phyloP scores from a whole-genome alignment of 2,888 invertebrate species.

The Drosophila longiperda region DNA sequence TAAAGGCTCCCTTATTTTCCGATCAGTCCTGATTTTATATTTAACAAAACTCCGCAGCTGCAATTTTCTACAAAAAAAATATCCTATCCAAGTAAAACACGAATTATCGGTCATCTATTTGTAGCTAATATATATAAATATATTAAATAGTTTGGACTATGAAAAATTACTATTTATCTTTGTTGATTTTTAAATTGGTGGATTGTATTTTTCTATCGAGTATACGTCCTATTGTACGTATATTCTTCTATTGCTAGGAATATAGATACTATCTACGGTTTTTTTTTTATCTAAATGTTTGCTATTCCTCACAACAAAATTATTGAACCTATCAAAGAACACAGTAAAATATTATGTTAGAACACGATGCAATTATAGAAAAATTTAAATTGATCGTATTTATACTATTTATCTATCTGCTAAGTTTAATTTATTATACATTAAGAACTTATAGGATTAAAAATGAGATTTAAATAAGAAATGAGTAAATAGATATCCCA shows the following conservation, averaged over 20 bases:
- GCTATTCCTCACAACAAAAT: background rate
- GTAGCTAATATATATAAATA: background rate
- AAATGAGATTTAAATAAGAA: conserved; percentile 2
- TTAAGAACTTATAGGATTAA: background rate
- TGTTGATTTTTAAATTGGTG: background rate
- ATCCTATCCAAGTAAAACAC: background rate
- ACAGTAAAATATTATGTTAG: background rate
- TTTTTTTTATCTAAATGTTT: background rate
- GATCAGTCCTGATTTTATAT: background rate
- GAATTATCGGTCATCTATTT: background rate
- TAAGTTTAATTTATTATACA: conserved; percentile 1
- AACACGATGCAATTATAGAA: background rate
- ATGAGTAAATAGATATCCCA: conserved; percentile 3
- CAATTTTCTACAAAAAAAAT: background rate
- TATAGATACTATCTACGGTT: conserved; percentile 6
- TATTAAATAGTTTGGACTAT: background rate
- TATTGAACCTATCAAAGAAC: background rate
- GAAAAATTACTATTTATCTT: background rate
- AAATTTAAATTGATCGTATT: background rate
- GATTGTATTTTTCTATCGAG: conserved; percentile 2
- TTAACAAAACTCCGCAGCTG: background rate
- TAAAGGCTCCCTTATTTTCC: background rate
- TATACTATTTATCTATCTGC: conserved; percentile 4
- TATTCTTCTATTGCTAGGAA: background rate
- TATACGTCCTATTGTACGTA: conserved; percentile 21